A percentile compares a stretch with the other conserved stretches of the same genome.
Evolutionary conservation across 1,140 invertebrate species (phyloP).

Genomic region (Catajapyx aquilonaris): DNA sequence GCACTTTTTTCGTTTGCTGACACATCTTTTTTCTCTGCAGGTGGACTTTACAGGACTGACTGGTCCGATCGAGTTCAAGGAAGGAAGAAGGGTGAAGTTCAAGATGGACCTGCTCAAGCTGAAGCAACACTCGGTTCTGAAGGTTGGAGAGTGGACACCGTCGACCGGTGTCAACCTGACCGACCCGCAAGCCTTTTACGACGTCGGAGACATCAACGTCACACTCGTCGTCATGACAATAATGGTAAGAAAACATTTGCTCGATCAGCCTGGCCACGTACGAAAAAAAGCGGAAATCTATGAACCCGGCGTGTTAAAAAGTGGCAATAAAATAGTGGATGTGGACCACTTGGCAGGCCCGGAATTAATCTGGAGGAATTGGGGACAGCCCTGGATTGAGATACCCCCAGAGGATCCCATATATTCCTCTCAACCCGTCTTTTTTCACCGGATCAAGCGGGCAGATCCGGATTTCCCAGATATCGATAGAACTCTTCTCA

Average conservation of each 20-base stretch:
- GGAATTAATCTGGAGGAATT: too few species aligned
- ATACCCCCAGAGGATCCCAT: too few species aligned
- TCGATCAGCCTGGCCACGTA: too few species aligned
- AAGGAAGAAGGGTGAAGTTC: constrained; percentile 46
- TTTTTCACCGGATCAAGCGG: too few species aligned
- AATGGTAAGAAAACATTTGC: constrained; percentile 25
- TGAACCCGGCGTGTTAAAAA: too few species aligned
- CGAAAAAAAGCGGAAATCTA: too few species aligned
- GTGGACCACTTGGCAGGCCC: too few species aligned
- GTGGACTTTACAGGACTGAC: constrained; percentile 51
- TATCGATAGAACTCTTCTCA: too few species aligned
- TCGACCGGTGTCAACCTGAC: constrained; percentile 21
- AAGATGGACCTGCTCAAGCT: constrained; percentile 57
- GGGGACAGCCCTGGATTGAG: too few species aligned
- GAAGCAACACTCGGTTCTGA: constrained; percentile 43
- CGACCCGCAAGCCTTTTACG: constrained; percentile 20
- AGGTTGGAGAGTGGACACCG: constrained; percentile 24
- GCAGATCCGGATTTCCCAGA: too few species aligned
- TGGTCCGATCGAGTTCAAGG: constrained; percentile 54
- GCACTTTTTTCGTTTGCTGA: neutral
- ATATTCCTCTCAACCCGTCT: too few species aligned
- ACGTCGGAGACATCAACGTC: constrained; percentile 22
- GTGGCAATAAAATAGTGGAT: too few species aligned
- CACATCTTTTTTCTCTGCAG: constrained; percentile 21
- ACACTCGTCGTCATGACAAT: constrained; percentile 31